Evolutionary conservation across 2,113 vertebrate species (phyloP), one percentile per base, ranked within the genome.

Genomic region (Glaucomys volans): DNA sequence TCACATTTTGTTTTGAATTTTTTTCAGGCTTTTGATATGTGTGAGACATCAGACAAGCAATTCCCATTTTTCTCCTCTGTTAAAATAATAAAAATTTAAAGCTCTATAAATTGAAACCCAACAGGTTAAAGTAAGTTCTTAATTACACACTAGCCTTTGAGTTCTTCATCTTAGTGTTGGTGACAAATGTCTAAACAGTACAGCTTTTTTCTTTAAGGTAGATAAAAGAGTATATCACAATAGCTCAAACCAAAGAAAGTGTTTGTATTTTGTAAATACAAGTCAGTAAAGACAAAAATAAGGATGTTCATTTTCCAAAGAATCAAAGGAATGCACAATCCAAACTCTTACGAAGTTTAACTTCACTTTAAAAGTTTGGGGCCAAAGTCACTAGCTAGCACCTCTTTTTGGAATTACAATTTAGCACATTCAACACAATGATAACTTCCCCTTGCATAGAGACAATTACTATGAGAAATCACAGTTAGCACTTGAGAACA

Each of bases 251-350:
- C 91, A 96, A 1, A 54, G 50, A 93, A 4, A 59, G 24, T 11
- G 77, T 71, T 52, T 95, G 14, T 69, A 84, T 91, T 91, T 79
- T 95, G 42, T 84, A 97, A 91, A 87, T 47, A 50, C 37, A 87
- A 91, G 54, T 97, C 82, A 93, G 75, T 72, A 66, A 85, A 88
- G 26, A 79, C 64, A 92, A 95, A 95, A 94, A 94, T 35, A 52
- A 94, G 79, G 35, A 94, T 42, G 37, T 69, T 57, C 30, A n/a
- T 79, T 97, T 96, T 81, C 37, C 47, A 35, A 95, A 40, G 47
- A 57, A 66, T 24, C 4, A 95, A 97, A 92, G 59, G 77, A 82
- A 66, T 35, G 26, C 12, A 35, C 64, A 93, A 72, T 72, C 50
- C 69, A 92, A 96, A 86, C 69, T 82, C n/a, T 90, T 71, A 87